Evolutionary conservation across 2,797 vertebrate species (phyloP), one percentile per base, ranked within the genome.

Genomic region (Melopsittacus undulatus): DNA sequence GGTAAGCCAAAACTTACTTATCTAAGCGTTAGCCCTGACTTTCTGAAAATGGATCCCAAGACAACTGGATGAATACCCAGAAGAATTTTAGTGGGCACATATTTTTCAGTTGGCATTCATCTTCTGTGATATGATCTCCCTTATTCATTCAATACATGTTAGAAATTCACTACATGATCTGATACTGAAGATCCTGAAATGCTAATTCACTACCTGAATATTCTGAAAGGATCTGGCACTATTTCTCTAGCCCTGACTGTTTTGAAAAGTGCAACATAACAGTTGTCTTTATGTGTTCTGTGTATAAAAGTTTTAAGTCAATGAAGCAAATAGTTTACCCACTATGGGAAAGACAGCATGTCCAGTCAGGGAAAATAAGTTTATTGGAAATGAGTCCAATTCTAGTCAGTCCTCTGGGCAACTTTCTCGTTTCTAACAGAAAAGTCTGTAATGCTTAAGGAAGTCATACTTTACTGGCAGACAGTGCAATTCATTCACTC

Each of bases 11-110:
- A 78, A 77, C 83, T 88, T 89, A 80, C 34, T 78, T 80, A 91
- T 61, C 49, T 90, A 85, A 91, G 51, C 45, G 46, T 80, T 91
- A 80, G 17, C 54, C 23, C 26, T 49, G 73, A 57, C 73, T 87
- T 91, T 90, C 73, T 87, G 87, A 93, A 96, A 96, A 94, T 69
- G 36, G 68, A 89, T 90, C 88, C 36, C 64, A 62, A 89, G 87
- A 85, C 61, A 95, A 91, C 87, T 94, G 89, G 49, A 57, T 78
- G 63, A 92, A 42, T 62, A 89, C 13, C 32, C 69, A 48, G 57
- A 94, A 85, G 87, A 91, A 93, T 97, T 92, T 91, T 92, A 74
- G 89, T 89, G 87, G 84, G 79, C 84, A 88, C 34, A 20, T 83
- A 72, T 85, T 90, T 92, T 92, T 91, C 56, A 36, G 34, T 72